Percentiles rank a stretch among this genome's conserved stretches.
Evolutionary conservation across 2,797 vertebrate genomes (phyloP).

Genomic region (Chelon labrosus): DNA sequence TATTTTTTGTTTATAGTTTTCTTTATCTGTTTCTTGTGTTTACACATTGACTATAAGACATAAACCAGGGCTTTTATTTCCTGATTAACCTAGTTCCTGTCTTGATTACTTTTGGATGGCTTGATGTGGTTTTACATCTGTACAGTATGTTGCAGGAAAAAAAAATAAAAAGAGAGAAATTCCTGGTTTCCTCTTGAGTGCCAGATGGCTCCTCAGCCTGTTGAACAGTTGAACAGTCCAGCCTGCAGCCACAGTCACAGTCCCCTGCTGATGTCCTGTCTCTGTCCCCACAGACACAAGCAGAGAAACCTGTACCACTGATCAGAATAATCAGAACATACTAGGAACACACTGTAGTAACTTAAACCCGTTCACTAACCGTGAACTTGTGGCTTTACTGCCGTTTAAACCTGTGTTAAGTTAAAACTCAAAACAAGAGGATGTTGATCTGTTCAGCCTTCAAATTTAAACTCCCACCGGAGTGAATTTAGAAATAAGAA

Average conservation of each 20-base stretch:
- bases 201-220: slow-evolving; percentile 42
- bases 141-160: slow-evolving; percentile 14
- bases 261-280: neutral
- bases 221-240: neutral
- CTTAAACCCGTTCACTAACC: neutral
- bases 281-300: neutral
- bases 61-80: neutral
- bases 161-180: slow-evolving; percentile 29
- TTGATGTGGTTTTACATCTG: slow-evolving; percentile 16
- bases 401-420: slow-evolving; percentile 17
- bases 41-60: no score
- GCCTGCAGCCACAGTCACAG: neutral
- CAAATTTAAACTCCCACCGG: slow-evolving; percentile 37
- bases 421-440: neutral
- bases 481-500: no score
- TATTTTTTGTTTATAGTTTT: neutral
- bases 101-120: slow-evolving; percentile 7
- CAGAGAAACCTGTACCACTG: neutral
- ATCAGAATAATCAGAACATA: no score
- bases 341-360: neutral
- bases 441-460: slow-evolving; percentile 2
- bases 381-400: neutral
- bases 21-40: neutral
- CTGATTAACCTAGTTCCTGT: slow-evolving; percentile 4
- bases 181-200: slow-evolving; percentile 28